Evolutionary conservation across 23 tunicate species (phyloP).

Genomic region (Ciona savignyi): DNA sequence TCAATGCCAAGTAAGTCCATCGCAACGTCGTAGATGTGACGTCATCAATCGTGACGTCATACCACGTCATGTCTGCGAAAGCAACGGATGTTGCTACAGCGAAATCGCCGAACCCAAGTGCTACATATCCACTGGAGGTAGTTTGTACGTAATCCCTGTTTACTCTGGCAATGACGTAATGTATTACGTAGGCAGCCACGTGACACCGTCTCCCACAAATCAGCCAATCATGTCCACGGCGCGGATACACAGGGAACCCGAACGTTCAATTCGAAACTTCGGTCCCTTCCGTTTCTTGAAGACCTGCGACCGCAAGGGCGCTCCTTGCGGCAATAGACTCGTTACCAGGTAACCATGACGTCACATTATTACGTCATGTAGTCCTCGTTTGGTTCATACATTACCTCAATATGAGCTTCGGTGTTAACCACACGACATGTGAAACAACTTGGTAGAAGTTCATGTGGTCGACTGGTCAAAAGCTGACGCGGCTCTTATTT

Average conservation of each 20-base stretch:
- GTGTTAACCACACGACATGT: too few relatives aligned
- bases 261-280: background rate
- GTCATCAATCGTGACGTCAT: conserved; percentile 7
- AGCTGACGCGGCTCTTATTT: too few relatives aligned
- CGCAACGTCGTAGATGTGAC: background rate
- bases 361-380: background rate
- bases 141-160: too few relatives aligned
- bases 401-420: background rate
- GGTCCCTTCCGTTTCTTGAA: conserved; percentile 14
- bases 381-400: background rate
- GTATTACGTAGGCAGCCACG: background rate
- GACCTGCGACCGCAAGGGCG: background rate
- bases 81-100: conserved; percentile 9
- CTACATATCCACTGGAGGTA: conserved; percentile 3
- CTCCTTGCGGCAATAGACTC: background rate
- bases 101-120: conserved; percentile 3
- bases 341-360: background rate
- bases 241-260: background rate
- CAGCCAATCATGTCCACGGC: background rate
- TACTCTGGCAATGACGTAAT: too few relatives aligned
- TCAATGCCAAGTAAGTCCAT: conserved; percentile 1
- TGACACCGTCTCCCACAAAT: background rate
- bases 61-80: conserved; percentile 6
- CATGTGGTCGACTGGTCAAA: too few relatives aligned
- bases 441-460: too few relatives aligned